A percentile compares a stretch with the other conserved stretches of the same genome.
phyloP scores from a whole-genome alignment of 2,113 vertebrate genomes.

The Scomber scombrus region DNA sequence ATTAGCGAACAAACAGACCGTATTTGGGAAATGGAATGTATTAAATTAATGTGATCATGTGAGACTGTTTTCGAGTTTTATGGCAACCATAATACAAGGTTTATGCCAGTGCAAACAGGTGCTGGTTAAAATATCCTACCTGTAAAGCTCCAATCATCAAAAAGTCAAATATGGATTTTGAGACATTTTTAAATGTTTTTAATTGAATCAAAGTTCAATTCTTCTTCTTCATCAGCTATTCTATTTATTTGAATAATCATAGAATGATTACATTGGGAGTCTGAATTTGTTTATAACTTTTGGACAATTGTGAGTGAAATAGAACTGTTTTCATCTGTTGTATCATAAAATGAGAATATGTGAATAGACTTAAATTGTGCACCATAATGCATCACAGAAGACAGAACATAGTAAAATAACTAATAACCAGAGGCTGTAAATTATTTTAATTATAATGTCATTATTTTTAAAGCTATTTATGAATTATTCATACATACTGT shows the following conservation, averaged over 20 bases:
- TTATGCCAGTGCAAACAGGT: background rate
- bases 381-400: background rate
- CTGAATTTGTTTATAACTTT: background rate
- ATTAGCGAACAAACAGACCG: slow-evolving; percentile 29
- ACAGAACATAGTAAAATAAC: background rate
- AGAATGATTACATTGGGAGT: background rate
- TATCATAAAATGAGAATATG: background rate
- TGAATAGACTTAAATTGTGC: background rate
- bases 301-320: background rate
- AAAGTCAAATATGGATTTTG: background rate
- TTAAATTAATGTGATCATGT: slow-evolving; percentile 12
- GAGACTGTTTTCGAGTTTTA: background rate
- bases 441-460: background rate
- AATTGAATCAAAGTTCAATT: background rate
- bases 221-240: too few species aligned
- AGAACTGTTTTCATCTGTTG: background rate
- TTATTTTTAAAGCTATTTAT: background rate
- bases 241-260: background rate
- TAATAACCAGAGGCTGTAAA: background rate
- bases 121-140: background rate
- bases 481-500: background rate
- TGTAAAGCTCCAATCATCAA: background rate
- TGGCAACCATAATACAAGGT: background rate
- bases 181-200: background rate
- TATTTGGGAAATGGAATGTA: background rate